phyloP scores from a whole-genome alignment of 2,113 vertebrate species.

The Nettapus auritus region DNA sequence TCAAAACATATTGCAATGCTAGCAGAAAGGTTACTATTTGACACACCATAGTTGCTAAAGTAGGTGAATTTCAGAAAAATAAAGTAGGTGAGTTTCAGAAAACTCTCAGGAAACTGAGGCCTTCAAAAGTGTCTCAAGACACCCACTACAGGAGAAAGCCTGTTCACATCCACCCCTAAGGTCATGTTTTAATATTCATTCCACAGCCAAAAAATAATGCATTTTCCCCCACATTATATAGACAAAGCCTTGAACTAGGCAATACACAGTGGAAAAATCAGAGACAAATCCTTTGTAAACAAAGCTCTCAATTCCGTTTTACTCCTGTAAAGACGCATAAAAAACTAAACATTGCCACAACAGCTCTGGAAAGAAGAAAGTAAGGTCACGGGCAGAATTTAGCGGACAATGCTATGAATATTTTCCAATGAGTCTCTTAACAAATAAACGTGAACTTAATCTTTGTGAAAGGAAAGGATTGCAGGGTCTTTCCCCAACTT shows the following conservation, averaged over 20 bases:
- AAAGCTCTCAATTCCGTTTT: not conserved
- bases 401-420: not conserved
- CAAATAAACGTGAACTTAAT: not conserved
- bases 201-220: not conserved
- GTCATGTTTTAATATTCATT: not conserved
- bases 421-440: not conserved
- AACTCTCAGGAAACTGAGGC: not conserved
- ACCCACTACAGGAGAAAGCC: not conserved
- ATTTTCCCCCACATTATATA: not conserved
- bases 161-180: fast-evolving
- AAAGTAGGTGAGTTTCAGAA: not conserved
- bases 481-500: not conserved
- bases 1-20: not conserved
- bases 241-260: not conserved
- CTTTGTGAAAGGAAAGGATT: not conserved
- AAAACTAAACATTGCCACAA: not conserved
- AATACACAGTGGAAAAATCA: not conserved
- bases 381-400: not conserved
- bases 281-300: not conserved
- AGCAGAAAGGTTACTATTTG: not conserved
- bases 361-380: not conserved
- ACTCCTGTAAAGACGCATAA: not conserved
- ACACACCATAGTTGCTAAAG: not conserved
- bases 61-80: not conserved
- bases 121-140: not conserved